Base-by-base conservation (phyloP, 1,140 invertebrate species). In the Gryon sp. region DNA sequence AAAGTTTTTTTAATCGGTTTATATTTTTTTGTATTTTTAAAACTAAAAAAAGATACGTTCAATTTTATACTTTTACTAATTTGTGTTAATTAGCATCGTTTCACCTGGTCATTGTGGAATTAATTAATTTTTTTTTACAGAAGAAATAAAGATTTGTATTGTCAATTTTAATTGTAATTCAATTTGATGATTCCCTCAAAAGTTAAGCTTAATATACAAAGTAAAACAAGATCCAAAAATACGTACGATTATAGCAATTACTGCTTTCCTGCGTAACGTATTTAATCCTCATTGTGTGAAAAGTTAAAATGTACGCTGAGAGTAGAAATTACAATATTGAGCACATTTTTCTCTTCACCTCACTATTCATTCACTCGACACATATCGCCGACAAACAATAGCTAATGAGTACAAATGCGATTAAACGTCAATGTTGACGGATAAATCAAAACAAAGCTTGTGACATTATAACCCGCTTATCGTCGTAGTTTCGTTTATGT, bases 261-360 rank as follows among this genome's bases (percentile, higher is more conserved):
- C 52, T 75, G 15, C 59, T 82, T 63, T 86, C 84, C 69, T 82
- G 84, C 4, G 78, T 62, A 12, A 86, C 84, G 69, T 86, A 86
- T 78, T 83, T 82, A 40, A 86, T 86, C 76, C 84, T 83, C 84
- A 86, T 86, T 0, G 8, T 53, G 38, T 2, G n/a, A 24, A 59
- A 24, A 7, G n/a, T n/a, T 4, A 28, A 28, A 36, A 53, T n/a
- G 5, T 15, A 43, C 14, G 4, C 32, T 45, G 22, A 7, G 3
- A 24, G 22, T 24, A 20, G n/a, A 30, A 66, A 15, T 26, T 38
- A 53, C 4, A 30, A 48, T 9, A 43, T 43, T 12, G 1, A 4
- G 14, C 50, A 16, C 52, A 63, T 55, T 59, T 59, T 24, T 40
- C 34, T 12, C 41, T 57, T 20, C n/a, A n/a, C 4, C 28, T 60